Base-by-base conservation (phyloP, 2,113 vertebrate species). In the Smithornis capensis region DNA sequence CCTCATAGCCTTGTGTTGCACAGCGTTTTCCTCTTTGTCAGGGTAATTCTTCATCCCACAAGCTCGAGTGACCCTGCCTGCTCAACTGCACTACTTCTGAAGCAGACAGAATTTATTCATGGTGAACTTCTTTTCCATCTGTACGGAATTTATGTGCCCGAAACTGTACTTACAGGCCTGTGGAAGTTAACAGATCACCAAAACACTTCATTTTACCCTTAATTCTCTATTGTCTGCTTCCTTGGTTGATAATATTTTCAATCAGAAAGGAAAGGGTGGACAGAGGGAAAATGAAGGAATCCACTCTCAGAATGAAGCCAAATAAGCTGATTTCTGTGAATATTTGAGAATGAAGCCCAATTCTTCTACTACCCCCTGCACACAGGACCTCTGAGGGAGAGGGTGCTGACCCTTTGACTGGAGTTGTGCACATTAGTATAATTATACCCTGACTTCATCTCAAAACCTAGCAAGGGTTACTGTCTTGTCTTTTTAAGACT, bases 381-480 rank as follows among this genome's bases (percentile, higher is more conserved):
- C 33, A n/a, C n/a, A 25, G 21, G 33, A 55, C 12, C 27, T 40
- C 52, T 83, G 76, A 96, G 47, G 53, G 33, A 78, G 2, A 1
- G 12, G 15, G 42, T 84, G 29, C 8, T 78, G 27, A 59, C 25
- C 44, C 13, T 42, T 79, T 60, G 56, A 28, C 29, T 65, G 52
- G 28, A 91, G n/a, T 1, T 13, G 27, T 49, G 33, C 2, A 35
- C 47, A 21, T 85, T 16, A 13, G 12, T 55, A 29, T 38, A 83
- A 94, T 25, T 92, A 86, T 42, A 81, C n/a, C 40, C 42, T 83
- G 75, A 27, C 50, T 90, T 93, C n/a, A 33, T 57, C 79, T 69
- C 44, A 55, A 74, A 95, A 79, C 53, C 78, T 88, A 94, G 84
- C 92, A 94, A 94, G 94, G 82, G 75, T 95, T 96, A 90, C 59